Base-by-base conservation (phyloP, 2,113 vertebrate species). In the Vidua chalybeata region DNA sequence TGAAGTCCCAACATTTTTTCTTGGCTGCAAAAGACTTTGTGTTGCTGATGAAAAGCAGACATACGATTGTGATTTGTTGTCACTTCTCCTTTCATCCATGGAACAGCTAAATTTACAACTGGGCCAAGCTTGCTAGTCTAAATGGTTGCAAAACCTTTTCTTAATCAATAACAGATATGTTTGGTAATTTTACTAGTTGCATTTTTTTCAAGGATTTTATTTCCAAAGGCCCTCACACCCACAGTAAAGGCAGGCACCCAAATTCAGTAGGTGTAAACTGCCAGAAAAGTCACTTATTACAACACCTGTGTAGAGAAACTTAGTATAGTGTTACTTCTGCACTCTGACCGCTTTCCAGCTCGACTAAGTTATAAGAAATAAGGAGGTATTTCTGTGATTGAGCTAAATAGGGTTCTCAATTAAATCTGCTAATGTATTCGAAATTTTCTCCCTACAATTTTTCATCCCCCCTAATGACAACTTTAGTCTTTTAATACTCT, bases 31-130 rank as follows among this genome's bases (percentile, higher is more conserved):
- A 93, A 78, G 5, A 43, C 64, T 82, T 55, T 75, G 15, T 67
- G 46, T 11, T 54, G 41, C 51, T 62, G 55, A n/a, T 78, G 37
- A 84, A 71, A 82, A 71, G 19, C 64, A 84, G 55, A 49, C 46
- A 31, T 0, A 1, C 8, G 46, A 28, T 26, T 67, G 54, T 0
- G 0, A 22, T 56, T 61, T 76, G 31, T 39, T 66, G 41, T 71
- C 68, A 39, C 16, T 89, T 22, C 31, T 64, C 30, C 48, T 35
- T 84, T 71, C 75, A 31, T 33, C 27, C 39, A 41, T 15, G 33
- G 23, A 87, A 49, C 4, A 3, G 11, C 48, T 52, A 54, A 13
- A 39, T 46, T 74, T 84, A 54, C 12, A 61, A 30, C 27, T 59
- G 26, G 10, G 55, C 33, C 79, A n/a, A 63, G 24, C 41, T 82